Evolutionary conservation across 2,888 invertebrate genomes (phyloP).

Genomic region (Plutella xylostella): DNA sequence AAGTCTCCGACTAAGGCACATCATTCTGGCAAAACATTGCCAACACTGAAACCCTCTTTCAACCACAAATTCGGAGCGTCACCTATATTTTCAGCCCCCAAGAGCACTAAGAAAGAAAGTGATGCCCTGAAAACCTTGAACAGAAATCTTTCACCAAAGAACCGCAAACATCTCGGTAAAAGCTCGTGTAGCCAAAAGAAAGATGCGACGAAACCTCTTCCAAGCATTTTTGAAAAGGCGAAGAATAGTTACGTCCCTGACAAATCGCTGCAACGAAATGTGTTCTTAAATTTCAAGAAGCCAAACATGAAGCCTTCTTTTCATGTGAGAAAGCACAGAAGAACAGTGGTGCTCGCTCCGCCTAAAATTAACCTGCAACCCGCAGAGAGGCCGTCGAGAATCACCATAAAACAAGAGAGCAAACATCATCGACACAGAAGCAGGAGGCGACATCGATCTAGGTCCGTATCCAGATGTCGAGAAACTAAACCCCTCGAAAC

Average conservation of each 20-base stretch:
- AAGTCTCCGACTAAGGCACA: slow-evolving; percentile 48
- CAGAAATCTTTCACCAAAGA: slow-evolving; percentile 45
- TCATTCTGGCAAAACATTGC: slow-evolving; percentile 40
- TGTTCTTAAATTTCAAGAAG: slow-evolving; percentile 59
- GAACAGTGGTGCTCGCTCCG: slow-evolving; percentile 61
- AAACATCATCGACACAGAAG: slow-evolving; percentile 61
- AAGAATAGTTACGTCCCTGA: slow-evolving; percentile 58
- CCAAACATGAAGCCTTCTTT: slow-evolving; percentile 51
- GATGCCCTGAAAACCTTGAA: slow-evolving; percentile 35
- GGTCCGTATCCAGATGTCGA: slow-evolving; percentile 55
- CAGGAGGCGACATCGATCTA: slow-evolving; percentile 56
- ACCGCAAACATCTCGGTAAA: slow-evolving; percentile 38
- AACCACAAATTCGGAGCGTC: slow-evolving; percentile 59
- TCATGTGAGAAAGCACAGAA: slow-evolving; percentile 67
- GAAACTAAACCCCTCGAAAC: slow-evolving; percentile 74
- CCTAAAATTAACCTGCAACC: slow-evolving; percentile 59
- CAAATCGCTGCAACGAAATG: slow-evolving; percentile 53
- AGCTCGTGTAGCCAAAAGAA: slow-evolving; percentile 37
- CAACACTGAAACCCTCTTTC: slow-evolving; percentile 52
- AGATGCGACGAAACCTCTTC: slow-evolving; percentile 42
- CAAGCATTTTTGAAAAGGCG: slow-evolving; percentile 54
- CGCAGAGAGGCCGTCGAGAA: slow-evolving; percentile 50
- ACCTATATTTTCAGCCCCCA: slow-evolving; percentile 41
- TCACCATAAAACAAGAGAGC: slow-evolving; percentile 54
- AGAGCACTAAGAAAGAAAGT: slow-evolving; percentile 40